phyloP scores from a whole-genome alignment of 2,113 vertebrate genomes.

The Seriola quinqueradiata region DNA sequence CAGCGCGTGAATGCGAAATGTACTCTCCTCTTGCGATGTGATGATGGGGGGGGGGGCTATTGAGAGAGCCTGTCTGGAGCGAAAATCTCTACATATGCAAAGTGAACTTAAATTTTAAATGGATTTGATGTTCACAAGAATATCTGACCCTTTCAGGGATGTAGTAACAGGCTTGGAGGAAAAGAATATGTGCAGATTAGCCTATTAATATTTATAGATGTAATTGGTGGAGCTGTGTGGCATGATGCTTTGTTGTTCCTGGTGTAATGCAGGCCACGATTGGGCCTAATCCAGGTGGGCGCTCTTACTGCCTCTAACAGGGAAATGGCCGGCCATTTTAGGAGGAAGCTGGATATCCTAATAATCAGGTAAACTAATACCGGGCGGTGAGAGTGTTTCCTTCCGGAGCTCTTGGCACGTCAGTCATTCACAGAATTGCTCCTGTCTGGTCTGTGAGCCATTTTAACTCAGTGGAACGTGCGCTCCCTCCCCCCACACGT shows the following conservation, averaged over 20 bases:
- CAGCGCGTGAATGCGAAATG: conserved; percentile 88
- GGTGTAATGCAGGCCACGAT: conserved; percentile 40
- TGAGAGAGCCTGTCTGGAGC: conserved; percentile 62
- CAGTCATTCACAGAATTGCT: conserved; percentile 87
- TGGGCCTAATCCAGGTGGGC: conserved; percentile 67
- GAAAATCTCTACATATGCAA: conserved; percentile 82
- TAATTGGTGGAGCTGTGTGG: conserved; percentile 52
- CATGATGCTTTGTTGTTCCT: conserved; percentile 36
- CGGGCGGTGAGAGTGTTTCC: conserved; percentile 88
- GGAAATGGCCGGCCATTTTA: conserved; percentile 68
- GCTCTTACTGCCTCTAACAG: conserved; percentile 57
- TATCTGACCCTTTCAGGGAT: conserved; percentile 61
- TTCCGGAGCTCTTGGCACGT: conserved; percentile 85
- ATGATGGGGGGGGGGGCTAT: conserved; percentile 64
- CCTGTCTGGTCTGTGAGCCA: conserved; percentile 80
- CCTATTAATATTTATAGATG: conserved; percentile 75
- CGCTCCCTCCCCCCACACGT: conserved; percentile 59
- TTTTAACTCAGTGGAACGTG: conserved; percentile 85
- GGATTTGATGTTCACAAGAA: conserved; percentile 65
- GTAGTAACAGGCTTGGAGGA: conserved; percentile 30
- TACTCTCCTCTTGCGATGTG: conserved; percentile 69
- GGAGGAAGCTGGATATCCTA: conserved; percentile 89
- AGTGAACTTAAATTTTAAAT: conserved; percentile 78
- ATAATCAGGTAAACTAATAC: conserved; percentile 94
- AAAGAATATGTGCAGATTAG: conserved; percentile 67